Base-by-base conservation (phyloP, 1,140 invertebrate genomes). In the Drosophila bipectinata region DNA sequence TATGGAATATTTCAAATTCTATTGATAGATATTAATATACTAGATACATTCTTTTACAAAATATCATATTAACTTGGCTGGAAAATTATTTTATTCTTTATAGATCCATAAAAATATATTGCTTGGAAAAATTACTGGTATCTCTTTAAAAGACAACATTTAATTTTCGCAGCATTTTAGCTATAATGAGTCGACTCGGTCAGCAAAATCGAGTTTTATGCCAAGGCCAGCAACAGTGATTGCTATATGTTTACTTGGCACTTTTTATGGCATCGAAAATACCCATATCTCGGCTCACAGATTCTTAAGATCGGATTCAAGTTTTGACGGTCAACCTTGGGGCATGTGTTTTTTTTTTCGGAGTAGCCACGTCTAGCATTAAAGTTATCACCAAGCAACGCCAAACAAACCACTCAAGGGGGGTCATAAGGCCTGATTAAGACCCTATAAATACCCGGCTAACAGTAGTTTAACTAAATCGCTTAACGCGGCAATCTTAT, bases 221-320 rank as follows among this genome's bases (percentile, higher is more conserved):
- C 67, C 67, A 72, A 72, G 68, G 68, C 34, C 39, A 71, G 32
- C 62, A 37, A 30, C 26, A 48, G 32, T 57, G n/a, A 44, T 44
- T 58, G 32, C 32, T 37, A 14, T 21, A 18, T 26, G 39, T 28
- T 32, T 26, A 37, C 41, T 14, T n/a, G 44, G 7, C 9, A 14
- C 30, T 28, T 47, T 10, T 8, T 37, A n/a, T n/a, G 34, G 12
- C 34, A 37, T 34, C 32, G 32, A 44, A 28, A 28, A 28, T 28
- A 5, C 26, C 6, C 44, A 51, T 41, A 41, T 52, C 34, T 30
- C 9, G 12, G 15, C n/a, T 52, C 51, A 30, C 28, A 45, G 63
- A 85, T 85, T 85, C 81, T 85, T 85, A 78, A 87, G 64, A 75
- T 69, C 71, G 54, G 34, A 48, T 59, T 53, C 21, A 28, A 59